A percentile compares a stretch with the other conserved stretches of the same genome.
phyloP scores from a whole-genome alignment of 2,113 vertebrate genomes.

The Gambusia holbrooki region DNA sequence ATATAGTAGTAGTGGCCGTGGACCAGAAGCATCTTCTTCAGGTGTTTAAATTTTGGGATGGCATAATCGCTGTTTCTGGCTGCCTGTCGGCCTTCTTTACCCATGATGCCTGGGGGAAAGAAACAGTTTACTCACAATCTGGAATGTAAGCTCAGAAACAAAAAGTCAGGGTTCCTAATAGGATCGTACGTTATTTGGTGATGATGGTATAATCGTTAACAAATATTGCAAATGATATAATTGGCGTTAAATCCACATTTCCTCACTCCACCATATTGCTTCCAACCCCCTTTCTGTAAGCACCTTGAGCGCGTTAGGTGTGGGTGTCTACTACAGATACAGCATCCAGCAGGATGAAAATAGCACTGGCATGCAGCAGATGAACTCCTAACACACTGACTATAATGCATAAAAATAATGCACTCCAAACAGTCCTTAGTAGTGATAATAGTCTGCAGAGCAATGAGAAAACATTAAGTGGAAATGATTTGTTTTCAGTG shows the following conservation, averaged over 20 bases:
- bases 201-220: too few species aligned
- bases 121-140: not conserved
- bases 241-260: not conserved
- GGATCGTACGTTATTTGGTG: too few species aligned
- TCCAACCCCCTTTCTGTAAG: not conserved
- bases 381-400: not conserved
- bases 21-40: slow-evolving; percentile 97
- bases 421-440: too few species aligned
- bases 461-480: too few species aligned
- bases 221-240: not conserved
- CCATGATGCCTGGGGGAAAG: slow-evolving; percentile 86
- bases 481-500: too few species aligned
- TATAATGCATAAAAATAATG: too few species aligned
- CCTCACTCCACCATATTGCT: not conserved
- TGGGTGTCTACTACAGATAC: not conserved
- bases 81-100: slow-evolving; percentile 96
- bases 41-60: slow-evolving; percentile 96
- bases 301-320: not conserved
- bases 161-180: too few species aligned
- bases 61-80: slow-evolving; percentile 98
- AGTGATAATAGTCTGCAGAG: not conserved
- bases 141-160: not conserved
- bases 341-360: not conserved
- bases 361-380: not conserved
- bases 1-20: slow-evolving; percentile 98